Conservation (phyloP, 2,888 invertebrate genomes). For the Sphaeridia pumilis region DNA sequence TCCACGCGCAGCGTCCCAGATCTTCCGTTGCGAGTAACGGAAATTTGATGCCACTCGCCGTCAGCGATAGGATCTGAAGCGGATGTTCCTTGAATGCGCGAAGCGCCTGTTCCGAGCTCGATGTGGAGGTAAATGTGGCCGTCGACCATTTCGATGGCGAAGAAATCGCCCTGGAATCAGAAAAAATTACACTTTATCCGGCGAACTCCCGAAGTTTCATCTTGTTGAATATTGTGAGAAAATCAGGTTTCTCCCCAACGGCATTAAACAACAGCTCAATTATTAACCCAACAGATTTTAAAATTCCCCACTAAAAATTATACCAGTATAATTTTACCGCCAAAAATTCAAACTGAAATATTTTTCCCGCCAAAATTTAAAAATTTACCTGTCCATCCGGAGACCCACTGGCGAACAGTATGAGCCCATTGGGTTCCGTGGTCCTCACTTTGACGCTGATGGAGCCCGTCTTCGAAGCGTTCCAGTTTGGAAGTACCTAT, state of each 20-base stretch:
- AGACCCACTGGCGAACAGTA: constrained; percentile 75
- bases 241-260: no score
- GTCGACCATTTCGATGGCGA: constrained; percentile 86
- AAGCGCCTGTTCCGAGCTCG: constrained; percentile 82
- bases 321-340: no score
- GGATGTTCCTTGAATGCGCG: constrained; percentile 66
- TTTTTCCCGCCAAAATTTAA: no score
- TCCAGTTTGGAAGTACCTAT: constrained; percentile 81
- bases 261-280: no score
- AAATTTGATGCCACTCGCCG: constrained; percentile 83
- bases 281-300: no score
- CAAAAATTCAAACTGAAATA: no score
- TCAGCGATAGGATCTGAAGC: constrained; percentile 64
- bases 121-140: constrained; percentile 86
- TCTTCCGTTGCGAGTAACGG: constrained; percentile 65
- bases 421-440: constrained; percentile 84
- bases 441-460: constrained; percentile 91
- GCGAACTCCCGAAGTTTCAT: no score
- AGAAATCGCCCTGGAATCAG: constrained; percentile 62
- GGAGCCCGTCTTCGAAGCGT: constrained; percentile 74
- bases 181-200: no score
- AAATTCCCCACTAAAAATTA: no score
- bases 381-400: constrained; percentile 16
- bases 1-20: constrained; percentile 83
- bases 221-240: no score